Percentiles rank a stretch among this genome's conserved stretches.
phyloP scores from a whole-genome alignment of 2,113 vertebrate species.

The Dipodomys merriami region DNA sequence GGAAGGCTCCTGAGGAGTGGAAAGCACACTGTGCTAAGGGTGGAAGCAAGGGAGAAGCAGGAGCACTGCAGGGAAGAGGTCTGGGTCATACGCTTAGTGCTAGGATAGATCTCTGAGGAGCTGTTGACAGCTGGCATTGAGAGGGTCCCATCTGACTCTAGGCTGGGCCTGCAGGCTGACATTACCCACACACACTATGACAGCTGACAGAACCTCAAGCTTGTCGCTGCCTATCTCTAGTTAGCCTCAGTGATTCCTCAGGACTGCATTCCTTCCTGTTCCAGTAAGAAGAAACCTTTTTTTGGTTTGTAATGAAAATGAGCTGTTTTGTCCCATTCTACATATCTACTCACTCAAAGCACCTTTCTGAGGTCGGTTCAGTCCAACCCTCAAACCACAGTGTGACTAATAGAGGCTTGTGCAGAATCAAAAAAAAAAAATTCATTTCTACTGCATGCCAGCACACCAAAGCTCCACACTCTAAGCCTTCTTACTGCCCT shows the following conservation, averaged over 20 bases:
- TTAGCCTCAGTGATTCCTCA: neutral
- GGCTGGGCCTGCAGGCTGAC: neutral
- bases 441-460: neutral
- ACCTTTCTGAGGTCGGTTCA: neutral
- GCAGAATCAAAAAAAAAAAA: neutral
- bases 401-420: neutral
- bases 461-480: neutral
- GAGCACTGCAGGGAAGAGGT: neutral
- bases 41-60: neutral
- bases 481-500: neutral
- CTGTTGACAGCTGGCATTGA: neutral
- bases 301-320: constrained; percentile 27
- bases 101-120: neutral
- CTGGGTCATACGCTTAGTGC: neutral
- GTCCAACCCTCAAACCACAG: neutral
- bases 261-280: neutral
- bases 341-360: neutral
- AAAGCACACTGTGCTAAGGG: neutral
- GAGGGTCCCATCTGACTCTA: neutral
- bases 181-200: neutral
- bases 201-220: neutral
- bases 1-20: neutral
- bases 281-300: neutral
- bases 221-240: neutral
- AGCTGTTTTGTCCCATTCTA: neutral